These are phyloP conservation scores for Dorcus hopei DNA, from an alignment of 2,888 invertebrate species.

Conservation along the genomic window DNA sequence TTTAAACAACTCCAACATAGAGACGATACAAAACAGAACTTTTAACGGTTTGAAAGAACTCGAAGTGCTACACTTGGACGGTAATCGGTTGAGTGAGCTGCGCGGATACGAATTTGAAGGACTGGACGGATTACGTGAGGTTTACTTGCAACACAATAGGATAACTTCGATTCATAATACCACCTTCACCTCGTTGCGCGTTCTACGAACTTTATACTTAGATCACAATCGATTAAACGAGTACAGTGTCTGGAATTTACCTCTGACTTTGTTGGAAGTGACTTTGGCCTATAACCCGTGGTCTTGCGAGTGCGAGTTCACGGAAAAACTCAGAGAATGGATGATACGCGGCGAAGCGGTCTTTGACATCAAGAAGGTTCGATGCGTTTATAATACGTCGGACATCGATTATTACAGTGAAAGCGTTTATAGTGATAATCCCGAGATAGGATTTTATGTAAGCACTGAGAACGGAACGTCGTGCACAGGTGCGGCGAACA, in stretches of 20 bases:
- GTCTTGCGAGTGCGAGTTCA: conserved; percentile 81
- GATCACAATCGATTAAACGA: conserved; percentile 70
- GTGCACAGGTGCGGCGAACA: conserved; percentile 63
- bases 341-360: conserved; percentile 65
- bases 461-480: conserved; percentile 59
- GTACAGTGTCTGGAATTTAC: conserved; percentile 71
- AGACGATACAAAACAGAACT: conserved; percentile 75
- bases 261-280: conserved; percentile 61
- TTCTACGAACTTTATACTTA: conserved; percentile 64
- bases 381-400: conserved; percentile 66
- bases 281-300: conserved; percentile 73
- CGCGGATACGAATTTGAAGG: conserved; percentile 80
- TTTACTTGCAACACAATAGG: conserved; percentile 73
- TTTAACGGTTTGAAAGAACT: conserved; percentile 80
- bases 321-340: conserved; percentile 74
- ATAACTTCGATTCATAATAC: conserved; percentile 67
- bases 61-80: conserved; percentile 71
- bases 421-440: conserved; percentile 56
- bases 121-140: conserved; percentile 66
- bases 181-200: conserved; percentile 66
- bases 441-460: conserved; percentile 61
- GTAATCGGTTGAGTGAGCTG: conserved; percentile 66
- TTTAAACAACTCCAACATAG: conserved; percentile 75
- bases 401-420: conserved; percentile 59
- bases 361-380: conserved; percentile 61